Evolutionary conservation across 1,140 invertebrate species (phyloP), one percentile per base, ranked within the genome.

Genomic region (Dufourea novaeangliae): DNA sequence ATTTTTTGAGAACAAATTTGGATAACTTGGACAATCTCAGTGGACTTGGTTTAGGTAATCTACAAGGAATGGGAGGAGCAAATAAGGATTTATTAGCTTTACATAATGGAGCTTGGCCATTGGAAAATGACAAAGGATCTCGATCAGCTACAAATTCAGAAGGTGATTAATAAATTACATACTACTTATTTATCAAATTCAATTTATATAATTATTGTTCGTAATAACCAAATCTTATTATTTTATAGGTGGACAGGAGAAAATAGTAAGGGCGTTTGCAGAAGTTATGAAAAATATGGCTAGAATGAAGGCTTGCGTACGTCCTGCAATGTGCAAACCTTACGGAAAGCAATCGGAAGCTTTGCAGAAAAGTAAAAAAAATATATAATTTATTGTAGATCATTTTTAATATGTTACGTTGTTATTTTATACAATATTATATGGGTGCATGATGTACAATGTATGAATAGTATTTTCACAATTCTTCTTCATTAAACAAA

Each of bases 301-400:
- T 80, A 94, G 96, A 85, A 97, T 97, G 95, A 96, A 97, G 90
- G 95, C 95, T 78, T 97, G 96, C 88, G 96, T 97, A 79, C 93
- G 96, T 70, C 96, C 96, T 74, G 95, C 96, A 32, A 97, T 97
- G 96, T 97, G 96, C 88, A 97, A 97, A 91, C 96, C 96, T 46
- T 97, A 97, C 91, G 96, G 96, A 82, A 97, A 97, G 90, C 96
- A 97, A 90, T 97, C 96, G 46, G 96, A 97, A 92, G 95, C 96
- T 89, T 93, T 97, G 83, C 96, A 97, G 91, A 97, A 97, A 94
- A 97, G 96, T 97, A 91, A 94, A 70, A 50, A 34, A 76, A 17
- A 62, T 32, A 67, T 17, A 52, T 44, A 54, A 37, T 57, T 46
- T 68, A 37, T 68, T 25, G n/a, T 25, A 10, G n/a, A 25, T 27